Evolutionary conservation across 2,888 invertebrate genomes (phyloP).

Genomic region (Acanthosepion lycidas): DNA sequence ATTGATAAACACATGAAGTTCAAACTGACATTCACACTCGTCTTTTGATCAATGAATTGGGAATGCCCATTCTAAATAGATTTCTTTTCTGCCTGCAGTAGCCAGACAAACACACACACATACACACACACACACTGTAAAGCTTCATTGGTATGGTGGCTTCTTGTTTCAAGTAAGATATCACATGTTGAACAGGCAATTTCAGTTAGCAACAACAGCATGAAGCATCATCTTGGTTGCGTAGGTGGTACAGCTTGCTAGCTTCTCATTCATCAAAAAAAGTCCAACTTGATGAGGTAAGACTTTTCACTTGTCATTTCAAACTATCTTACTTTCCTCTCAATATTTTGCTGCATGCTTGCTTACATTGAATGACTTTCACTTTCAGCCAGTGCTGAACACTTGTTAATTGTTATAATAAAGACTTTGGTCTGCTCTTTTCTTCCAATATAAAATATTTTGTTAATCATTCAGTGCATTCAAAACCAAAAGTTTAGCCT

Average conservation of each 20-base stretch:
- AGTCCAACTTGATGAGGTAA: background rate
- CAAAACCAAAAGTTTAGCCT: background rate
- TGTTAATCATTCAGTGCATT: background rate
- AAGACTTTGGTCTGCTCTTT: background rate
- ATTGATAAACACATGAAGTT: background rate
- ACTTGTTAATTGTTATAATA: background rate
- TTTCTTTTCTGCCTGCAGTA: background rate
- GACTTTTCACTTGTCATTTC: background rate
- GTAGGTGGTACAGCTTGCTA: background rate
- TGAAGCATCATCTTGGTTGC: background rate
- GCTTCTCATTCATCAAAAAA: background rate
- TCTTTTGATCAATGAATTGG: constrained; percentile 1
- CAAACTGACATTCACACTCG: background rate
- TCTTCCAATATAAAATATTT: background rate
- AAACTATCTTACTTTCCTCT: background rate
- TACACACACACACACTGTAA: background rate
- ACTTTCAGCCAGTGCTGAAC: background rate
- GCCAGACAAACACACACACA: constrained; percentile 33
- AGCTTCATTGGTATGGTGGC: background rate
- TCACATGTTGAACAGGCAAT: background rate
- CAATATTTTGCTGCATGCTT: background rate
- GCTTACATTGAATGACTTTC: background rate
- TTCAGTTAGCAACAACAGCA: background rate
- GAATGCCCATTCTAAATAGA: constrained; percentile 33
- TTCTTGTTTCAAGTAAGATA: background rate